These are phyloP conservation scores for Allacma fusca DNA, from an alignment of 2,888 invertebrate genomes.

Conservation along the genomic window DNA sequence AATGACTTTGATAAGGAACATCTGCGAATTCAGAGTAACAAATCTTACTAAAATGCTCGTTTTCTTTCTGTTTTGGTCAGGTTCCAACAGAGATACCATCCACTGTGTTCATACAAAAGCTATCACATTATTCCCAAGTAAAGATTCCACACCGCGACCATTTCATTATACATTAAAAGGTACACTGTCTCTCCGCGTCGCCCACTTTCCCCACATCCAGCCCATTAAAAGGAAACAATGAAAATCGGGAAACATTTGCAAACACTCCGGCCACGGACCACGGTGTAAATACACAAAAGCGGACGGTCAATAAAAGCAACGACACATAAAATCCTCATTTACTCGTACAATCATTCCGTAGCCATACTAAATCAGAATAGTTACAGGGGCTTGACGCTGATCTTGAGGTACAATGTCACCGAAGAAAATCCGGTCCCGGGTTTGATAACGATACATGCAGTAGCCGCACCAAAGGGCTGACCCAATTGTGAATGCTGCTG, in stretches of 20 bases:
- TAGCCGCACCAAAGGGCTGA: constrained; percentile 50
- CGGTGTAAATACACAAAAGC: too few relatives aligned
- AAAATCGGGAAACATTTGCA: background rate
- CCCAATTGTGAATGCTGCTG: constrained; percentile 47
- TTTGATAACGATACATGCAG: constrained; percentile 20
- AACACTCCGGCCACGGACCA: too few relatives aligned
- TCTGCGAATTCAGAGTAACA: constrained; percentile 26
- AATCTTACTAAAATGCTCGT: constrained; percentile 9
- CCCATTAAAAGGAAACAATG: constrained; percentile 7
- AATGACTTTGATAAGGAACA: constrained; percentile 44
- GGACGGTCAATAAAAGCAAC: too few relatives aligned
- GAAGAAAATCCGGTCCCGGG: constrained; percentile 24
- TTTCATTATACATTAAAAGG: constrained; percentile 8
- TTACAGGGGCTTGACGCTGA: constrained; percentile 32
- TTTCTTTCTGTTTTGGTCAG: constrained; percentile 9
- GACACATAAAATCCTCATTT: too few relatives aligned
- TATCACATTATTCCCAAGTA: background rate
- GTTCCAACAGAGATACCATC: background rate
- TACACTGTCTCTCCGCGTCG: background rate
- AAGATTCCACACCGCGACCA: background rate
- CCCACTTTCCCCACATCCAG: background rate
- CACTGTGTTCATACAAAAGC: constrained; percentile 1
- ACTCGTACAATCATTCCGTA: too few relatives aligned
- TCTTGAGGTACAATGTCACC: constrained; percentile 37
- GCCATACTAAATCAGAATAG: background rate